These are phyloP conservation scores for Acanthosepion esculentum DNA, from an alignment of 2,888 invertebrate genomes.

Conservation along the genomic window DNA sequence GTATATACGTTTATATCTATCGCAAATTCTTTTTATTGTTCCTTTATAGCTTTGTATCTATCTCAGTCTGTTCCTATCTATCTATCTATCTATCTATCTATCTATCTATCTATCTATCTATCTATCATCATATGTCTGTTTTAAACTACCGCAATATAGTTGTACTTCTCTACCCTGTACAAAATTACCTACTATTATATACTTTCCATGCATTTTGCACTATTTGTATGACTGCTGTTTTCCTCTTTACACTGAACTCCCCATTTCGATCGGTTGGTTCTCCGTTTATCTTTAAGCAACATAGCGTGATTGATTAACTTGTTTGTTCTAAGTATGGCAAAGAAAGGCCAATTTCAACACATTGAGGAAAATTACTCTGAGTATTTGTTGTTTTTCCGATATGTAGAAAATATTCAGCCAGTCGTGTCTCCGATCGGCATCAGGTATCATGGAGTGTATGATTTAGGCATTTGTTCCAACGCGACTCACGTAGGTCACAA, in stretches of 20 bases:
- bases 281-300: background rate
- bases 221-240: background rate
- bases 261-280: background rate
- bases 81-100: no score
- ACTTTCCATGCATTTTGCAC: background rate
- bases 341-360: slow-evolving; percentile 11
- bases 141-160: no score
- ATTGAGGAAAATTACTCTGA: background rate
- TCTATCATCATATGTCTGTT: no score
- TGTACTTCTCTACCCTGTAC: background rate
- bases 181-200: background rate
- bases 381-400: background rate
- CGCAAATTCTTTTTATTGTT: background rate
- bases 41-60: no score
- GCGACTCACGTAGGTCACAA: background rate
- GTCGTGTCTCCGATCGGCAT: background rate
- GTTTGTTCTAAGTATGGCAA: background rate
- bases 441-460: background rate
- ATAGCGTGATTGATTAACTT: background rate
- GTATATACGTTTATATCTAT: background rate
- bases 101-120: no score
- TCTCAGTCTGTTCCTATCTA: no score
- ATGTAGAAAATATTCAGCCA: background rate
- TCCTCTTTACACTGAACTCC: background rate
- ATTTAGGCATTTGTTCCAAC: background rate